Evolutionary conservation across 2,888 invertebrate species (phyloP).

Genomic region (Heliconius cydno): DNA sequence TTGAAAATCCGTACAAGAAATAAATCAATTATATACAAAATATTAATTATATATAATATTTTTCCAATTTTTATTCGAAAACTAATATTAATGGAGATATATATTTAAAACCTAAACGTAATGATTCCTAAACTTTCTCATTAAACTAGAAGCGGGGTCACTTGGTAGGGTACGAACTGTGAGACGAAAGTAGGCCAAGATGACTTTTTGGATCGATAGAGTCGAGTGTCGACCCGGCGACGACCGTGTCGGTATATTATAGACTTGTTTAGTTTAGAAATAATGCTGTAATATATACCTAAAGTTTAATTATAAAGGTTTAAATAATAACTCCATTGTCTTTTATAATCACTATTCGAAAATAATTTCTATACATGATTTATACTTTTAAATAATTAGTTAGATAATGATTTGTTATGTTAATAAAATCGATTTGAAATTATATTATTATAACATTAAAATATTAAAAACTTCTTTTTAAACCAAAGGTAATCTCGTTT

Average conservation of each 20-base stretch:
- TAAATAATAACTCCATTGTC: not conserved
- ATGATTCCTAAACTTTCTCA: not conserved
- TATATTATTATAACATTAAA: no score
- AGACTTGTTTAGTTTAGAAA: not conserved
- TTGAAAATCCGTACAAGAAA: no score
- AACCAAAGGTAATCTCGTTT: no score
- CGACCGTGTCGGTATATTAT: conserved; percentile 4
- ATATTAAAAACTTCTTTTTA: no score
- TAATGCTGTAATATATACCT: not conserved
- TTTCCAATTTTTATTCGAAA: no score
- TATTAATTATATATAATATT: no score
- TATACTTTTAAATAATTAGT: not conserved
- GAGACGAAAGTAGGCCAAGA: conserved; percentile 55
- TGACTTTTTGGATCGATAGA: conserved; percentile 62
- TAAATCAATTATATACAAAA: no score
- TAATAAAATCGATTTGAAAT: no score
- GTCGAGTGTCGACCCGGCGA: conserved; percentile 19
- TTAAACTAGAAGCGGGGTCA: conserved; percentile 7
- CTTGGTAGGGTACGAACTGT: conserved; percentile 11
- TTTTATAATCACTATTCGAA: not conserved
- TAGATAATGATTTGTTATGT: no score
- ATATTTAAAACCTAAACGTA: not conserved
- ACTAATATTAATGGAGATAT: not conserved
- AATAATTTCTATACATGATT: not conserved
- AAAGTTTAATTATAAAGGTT: not conserved